These are phyloP conservation scores for Triplophysa tibetana DNA, from an alignment of 2,113 vertebrate species.

Conservation along the genomic window DNA sequence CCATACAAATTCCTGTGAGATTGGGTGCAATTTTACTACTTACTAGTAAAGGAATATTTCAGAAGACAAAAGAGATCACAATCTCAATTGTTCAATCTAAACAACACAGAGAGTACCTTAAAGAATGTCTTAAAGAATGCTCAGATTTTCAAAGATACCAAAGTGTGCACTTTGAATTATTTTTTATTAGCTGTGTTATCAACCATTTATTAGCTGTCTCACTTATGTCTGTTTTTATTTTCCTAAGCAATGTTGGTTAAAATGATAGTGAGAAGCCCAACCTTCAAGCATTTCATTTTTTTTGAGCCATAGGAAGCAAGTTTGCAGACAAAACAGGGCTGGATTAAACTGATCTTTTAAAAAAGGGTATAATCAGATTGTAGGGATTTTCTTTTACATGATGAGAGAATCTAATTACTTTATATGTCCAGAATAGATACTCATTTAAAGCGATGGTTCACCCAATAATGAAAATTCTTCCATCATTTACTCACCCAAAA, in stretches of 20 bases:
- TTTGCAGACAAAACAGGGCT: background rate
- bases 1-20: too few species aligned
- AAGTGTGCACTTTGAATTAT: too few species aligned
- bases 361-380: conserved; percentile 9
- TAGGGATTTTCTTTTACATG: conserved; percentile 33
- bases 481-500: too few species aligned
- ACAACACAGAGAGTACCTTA: too few species aligned
- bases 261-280: background rate
- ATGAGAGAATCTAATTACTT: conserved; percentile 29
- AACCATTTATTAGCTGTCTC: too few species aligned
- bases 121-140: too few species aligned
- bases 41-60: background rate
- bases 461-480: too few species aligned
- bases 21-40: too few species aligned
- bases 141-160: too few species aligned
- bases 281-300: background rate
- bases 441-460: background rate
- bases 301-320: background rate
- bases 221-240: too few species aligned
- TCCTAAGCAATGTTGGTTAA: too few species aligned
- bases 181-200: too few species aligned
- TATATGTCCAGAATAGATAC: background rate
- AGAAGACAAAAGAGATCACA: background rate
- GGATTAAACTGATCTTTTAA: conserved; percentile 41
- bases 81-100: background rate